Base-by-base conservation (phyloP, 2,888 invertebrate genomes). In the Cheilosia vernalis region DNA sequence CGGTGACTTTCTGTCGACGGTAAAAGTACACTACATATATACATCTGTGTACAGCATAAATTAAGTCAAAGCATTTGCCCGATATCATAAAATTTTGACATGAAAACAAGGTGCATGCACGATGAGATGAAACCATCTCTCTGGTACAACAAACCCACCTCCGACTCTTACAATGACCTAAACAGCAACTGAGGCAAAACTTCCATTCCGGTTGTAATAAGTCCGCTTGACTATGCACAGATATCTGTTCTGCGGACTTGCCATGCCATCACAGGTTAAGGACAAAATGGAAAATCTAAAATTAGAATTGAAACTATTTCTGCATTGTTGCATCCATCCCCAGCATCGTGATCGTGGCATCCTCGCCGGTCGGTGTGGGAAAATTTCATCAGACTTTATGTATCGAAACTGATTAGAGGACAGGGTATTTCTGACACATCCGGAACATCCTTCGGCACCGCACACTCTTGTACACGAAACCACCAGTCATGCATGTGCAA, bases 371-470 rank as follows among this genome's bases (percentile, higher is more conserved):
- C 47, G 44, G 47, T 47, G 55, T 61, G 76, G 70, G 76, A 80
- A 77, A 80, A 80, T 85, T 85, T 85, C 85, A 85, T 85, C 85
- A 85, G 80, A 85, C 72, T 85, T 85, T 85, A 85, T 85, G 85
- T 77, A 85, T 85, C 80, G 85, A 85, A 85, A 85, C 85, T 85
- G 85, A 85, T 80, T 85, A 76, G 76, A 80, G 66, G 56, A 61
- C 66, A 56, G 44, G 63, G 63, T 21, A 55, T 55, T 66, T 40
- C 64, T 60, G 79, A 74, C 84, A 80, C 70, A 76, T 84, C 64
- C 70, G 58, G 58, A 44, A 55, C 55, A 53, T 37, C 17, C 55
- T 13, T 19, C 5, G 24, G 30, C 9, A 3, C 44, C 51, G 37
- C 10, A 44, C 69, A 44, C 19, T 10, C 49, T 42, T n/a, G 55